phyloP scores from a whole-genome alignment of 2,888 invertebrate genomes.

The Halictus quadricinctus region DNA sequence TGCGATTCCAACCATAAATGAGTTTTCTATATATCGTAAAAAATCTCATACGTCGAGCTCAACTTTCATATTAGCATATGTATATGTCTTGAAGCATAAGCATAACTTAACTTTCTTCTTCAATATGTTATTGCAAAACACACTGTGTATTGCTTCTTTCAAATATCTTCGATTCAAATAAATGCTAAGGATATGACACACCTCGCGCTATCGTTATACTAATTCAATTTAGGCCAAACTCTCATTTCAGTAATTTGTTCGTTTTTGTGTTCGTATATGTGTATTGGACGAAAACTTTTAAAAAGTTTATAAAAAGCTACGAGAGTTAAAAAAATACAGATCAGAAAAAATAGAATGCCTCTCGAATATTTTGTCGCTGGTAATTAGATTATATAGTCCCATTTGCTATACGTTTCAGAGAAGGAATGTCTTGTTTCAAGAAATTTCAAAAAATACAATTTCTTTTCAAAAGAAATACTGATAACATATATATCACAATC shows the following conservation, averaged over 20 bases:
- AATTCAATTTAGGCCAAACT: slow-evolving; percentile 60
- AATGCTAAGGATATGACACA: slow-evolving; percentile 58
- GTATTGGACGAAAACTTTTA: slow-evolving; percentile 65
- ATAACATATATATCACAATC: slow-evolving; percentile 43
- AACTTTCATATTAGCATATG: slow-evolving; percentile 13
- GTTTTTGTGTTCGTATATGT: slow-evolving; percentile 28
- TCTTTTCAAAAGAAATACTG: slow-evolving; percentile 16
- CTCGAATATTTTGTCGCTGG: slow-evolving; percentile 71
- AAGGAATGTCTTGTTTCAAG: slow-evolving; percentile 43
- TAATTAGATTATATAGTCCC: slow-evolving; percentile 65
- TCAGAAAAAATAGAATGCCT: slow-evolving; percentile 80
- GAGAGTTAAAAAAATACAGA: slow-evolving; percentile 79
- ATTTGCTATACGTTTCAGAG: slow-evolving; percentile 58
- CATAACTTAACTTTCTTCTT: neutral
- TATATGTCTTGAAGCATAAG: slow-evolving; percentile 8
- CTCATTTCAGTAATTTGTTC: slow-evolving; percentile 42
- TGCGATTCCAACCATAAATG: slow-evolving; percentile 17
- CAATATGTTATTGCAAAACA: neutral
- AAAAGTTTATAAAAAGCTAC: slow-evolving; percentile 79
- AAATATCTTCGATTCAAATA: slow-evolving; percentile 12
- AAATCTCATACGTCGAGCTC: slow-evolving; percentile 8
- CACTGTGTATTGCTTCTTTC: neutral
- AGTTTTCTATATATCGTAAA: neutral
- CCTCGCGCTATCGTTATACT: slow-evolving; percentile 32
- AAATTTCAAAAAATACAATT: slow-evolving; percentile 40